A percentile compares a stretch with the other conserved stretches of the same genome.
phyloP scores from a whole-genome alignment of 1,140 invertebrate genomes.

The Tribolium madens region DNA sequence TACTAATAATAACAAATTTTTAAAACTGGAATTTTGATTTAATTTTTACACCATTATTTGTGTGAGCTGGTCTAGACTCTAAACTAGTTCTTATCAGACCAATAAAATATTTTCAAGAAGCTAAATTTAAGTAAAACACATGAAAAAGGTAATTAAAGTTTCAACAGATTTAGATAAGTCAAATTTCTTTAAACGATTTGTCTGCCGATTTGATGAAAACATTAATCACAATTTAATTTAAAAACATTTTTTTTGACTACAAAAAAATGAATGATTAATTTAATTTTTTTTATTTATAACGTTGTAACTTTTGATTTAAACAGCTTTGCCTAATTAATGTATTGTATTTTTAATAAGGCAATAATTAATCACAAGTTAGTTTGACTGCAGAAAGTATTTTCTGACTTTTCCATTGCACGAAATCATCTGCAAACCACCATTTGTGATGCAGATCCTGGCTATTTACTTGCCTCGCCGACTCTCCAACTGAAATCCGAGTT shows the following conservation, averaged over 20 bases:
- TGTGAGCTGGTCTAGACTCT: background rate
- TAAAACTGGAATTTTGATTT: too few relatives aligned
- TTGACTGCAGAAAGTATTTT: too few relatives aligned
- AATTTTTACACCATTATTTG: too few relatives aligned
- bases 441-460: conserved; percentile 29
- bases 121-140: background rate
- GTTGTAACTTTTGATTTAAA: too few relatives aligned
- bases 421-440: background rate
- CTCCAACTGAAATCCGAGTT: conserved; percentile 49
- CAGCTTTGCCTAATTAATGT: too few relatives aligned
- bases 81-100: background rate
- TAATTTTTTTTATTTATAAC: too few relatives aligned
- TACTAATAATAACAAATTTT: background rate
- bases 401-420: too few relatives aligned
- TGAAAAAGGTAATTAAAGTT: background rate
- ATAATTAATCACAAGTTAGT: too few relatives aligned
- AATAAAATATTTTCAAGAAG: background rate
- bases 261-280: too few relatives aligned
- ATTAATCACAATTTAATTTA: too few relatives aligned
- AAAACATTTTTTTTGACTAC: too few relatives aligned
- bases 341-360: too few relatives aligned
- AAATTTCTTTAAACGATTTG: background rate
- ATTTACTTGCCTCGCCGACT: conserved; percentile 11
- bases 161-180: background rate
- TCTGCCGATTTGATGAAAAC: background rate